Percentiles rank a stretch among this genome's conserved stretches.
Evolutionary conservation across 2,888 invertebrate genomes (phyloP).

Genomic region (Pandemis corylana): DNA sequence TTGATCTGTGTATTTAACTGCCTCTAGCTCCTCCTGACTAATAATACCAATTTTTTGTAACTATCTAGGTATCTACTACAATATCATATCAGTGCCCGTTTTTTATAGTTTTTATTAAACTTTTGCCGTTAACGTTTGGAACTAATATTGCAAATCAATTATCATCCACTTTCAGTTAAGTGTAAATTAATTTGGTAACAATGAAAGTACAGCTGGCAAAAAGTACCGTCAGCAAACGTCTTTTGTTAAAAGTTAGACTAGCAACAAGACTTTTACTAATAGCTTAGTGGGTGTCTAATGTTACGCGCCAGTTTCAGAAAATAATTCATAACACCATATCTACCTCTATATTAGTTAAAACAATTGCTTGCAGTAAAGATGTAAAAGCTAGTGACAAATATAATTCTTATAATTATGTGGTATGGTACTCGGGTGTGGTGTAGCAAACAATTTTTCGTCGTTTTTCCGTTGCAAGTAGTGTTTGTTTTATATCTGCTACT

Average conservation of each 20-base stretch:
- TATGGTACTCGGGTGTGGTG: not conserved
- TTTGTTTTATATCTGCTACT: not conserved
- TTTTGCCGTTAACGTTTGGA: not conserved
- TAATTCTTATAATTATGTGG: not conserved
- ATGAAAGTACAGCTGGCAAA: no score
- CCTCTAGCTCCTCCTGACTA: not conserved
- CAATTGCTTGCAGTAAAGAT: no score
- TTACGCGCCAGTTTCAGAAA: no score
- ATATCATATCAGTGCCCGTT: not conserved
- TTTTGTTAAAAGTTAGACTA: no score
- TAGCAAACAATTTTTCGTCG: not conserved
- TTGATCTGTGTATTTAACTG: not conserved
- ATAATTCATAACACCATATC: no score
- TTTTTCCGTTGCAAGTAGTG: not conserved
- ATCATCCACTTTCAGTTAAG: not conserved
- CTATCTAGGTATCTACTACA: not conserved
- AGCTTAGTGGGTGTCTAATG: no score
- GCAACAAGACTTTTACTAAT: no score
- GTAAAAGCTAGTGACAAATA: no score
- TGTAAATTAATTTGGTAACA: no score
- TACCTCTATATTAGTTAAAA: no score
- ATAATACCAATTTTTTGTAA: not conserved
- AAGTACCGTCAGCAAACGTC: no score
- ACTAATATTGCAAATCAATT: no score
- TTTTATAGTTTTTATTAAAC: constrained; percentile 1